Evolutionary conservation across 2,797 vertebrate species (phyloP).

Genomic region (Tiaroga cobitis): DNA sequence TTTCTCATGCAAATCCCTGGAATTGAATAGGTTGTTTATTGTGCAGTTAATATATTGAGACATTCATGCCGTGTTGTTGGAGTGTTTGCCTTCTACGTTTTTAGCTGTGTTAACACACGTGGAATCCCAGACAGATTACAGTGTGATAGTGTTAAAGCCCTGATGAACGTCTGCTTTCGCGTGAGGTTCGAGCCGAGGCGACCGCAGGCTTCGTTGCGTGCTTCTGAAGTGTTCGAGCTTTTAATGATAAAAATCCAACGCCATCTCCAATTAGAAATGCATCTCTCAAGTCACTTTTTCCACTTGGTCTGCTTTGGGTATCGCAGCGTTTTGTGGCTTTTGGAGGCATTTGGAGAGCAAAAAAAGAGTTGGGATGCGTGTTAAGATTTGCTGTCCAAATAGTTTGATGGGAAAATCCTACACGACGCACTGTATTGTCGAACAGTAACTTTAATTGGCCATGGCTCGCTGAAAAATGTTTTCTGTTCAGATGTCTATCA

Average conservation of each 20-base stretch:
- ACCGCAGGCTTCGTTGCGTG: constrained; percentile 49
- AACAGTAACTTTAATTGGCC: constrained; percentile 63
- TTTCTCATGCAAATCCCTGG: constrained; percentile 82
- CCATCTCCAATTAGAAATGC: constrained; percentile 50
- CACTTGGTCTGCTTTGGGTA: neutral
- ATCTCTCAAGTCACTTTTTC: constrained; percentile 41
- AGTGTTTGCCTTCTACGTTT: constrained; percentile 77
- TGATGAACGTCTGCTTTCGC: constrained; percentile 68
- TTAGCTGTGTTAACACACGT: constrained; percentile 80
- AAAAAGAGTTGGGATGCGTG: constrained; percentile 14
- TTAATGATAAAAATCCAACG: constrained; percentile 56
- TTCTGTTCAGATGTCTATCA: constrained; percentile 54
- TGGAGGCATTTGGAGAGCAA: neutral
- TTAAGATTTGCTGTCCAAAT: constrained; percentile 21
- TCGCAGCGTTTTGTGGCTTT: constrained; percentile 8
- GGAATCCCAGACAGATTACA: constrained; percentile 81
- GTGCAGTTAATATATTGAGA: constrained; percentile 79
- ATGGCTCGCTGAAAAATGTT: constrained; percentile 58
- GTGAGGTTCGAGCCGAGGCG: constrained; percentile 58
- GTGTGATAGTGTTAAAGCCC: constrained; percentile 76
- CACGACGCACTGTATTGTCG: constrained; percentile 22
- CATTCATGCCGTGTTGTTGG: constrained; percentile 79
- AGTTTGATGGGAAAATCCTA: constrained; percentile 47
- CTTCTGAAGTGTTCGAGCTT: constrained; percentile 50
- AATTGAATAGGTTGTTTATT: constrained; percentile 84